These are phyloP conservation scores for Ormyrus pomaceus DNA, from an alignment of 2,888 invertebrate species.

Conservation along the genomic window DNA sequence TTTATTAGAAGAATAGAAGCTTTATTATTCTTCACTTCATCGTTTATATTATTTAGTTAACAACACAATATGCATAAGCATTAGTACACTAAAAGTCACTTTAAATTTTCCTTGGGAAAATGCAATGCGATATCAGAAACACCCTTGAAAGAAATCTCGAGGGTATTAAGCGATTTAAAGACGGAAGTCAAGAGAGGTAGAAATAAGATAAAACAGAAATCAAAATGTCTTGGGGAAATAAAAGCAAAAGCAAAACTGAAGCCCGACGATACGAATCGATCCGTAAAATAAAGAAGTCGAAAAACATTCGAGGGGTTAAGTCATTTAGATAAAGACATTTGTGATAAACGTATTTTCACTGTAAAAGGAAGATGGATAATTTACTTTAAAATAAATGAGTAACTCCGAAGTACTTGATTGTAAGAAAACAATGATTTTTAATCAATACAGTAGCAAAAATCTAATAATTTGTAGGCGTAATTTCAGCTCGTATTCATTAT, in stretches of 20 bases:
- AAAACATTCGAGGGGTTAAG: background rate
- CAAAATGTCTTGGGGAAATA: slow-evolving; percentile 13
- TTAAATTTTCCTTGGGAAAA: slow-evolving; percentile 1
- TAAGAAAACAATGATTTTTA: no score
- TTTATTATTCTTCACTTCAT: no score
- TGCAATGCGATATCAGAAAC: background rate
- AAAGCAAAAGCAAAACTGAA: background rate
- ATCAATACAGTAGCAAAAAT: no score
- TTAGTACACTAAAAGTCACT: background rate
- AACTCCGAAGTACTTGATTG: no score
- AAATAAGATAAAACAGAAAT: slow-evolving; percentile 22
- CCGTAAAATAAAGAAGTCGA: background rate
- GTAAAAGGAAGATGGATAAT: no score
- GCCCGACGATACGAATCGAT: background rate
- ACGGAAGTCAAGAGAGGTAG: background rate
- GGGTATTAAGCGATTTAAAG: slow-evolving; percentile 21
- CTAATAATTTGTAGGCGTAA: no score
- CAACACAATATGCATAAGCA: no score
- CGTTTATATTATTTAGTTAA: no score
- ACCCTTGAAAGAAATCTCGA: slow-evolving; percentile 8
- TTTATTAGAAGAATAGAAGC: no score
- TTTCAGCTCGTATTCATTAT: no score
- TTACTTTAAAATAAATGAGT: no score
- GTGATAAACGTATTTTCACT: no score
- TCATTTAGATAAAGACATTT: background rate